Evolutionary conservation across 2,888 invertebrate genomes (phyloP), one percentile per base, ranked within the genome.

Genomic region (Meganola albula): DNA sequence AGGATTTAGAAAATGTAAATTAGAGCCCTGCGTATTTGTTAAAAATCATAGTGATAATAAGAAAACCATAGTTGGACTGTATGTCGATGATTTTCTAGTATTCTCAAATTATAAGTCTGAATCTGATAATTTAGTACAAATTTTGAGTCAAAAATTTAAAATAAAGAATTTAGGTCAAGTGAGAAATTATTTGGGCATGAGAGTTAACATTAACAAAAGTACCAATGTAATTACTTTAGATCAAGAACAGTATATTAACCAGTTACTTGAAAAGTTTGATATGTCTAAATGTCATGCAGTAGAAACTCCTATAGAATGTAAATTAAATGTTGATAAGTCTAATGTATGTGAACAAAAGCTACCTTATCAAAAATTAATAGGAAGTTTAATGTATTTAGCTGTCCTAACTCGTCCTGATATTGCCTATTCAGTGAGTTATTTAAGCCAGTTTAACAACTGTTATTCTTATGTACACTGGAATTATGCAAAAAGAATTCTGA

Each of bases 401-500:
- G 39, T 48, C 9, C 11, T 47, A 12, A 48, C 45, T 7, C 21
- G 47, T 2, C 48, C 47, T 13, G 44, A 51, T 30, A 53, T 51
- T 9, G 23, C 27, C 4, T 53, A 38, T 29, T 21, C 31, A 24
- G 30, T 45, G 10, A 33, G 41, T 29, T 44, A 27, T 34, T 24
- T 53, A 10, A 48, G 45, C 23, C 49, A 49, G 26, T 49, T 44
- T 28, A 48, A 52, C 27, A 48, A 41, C 36, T 43, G 37, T 27
- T 31, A 40, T 34, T 25, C 29, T 9, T 4, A 27, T n/a, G 37
- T 12, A 3, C 48, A 53, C 29, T 52, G 41, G 33, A 25, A 22
- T 12, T 30, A 37, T 43, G 45, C 28, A 20, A 52, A 42, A 29
- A 27, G 40, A 10, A 21, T 46, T 6, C 12, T 47, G 22, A 42